Evolutionary conservation across 1,140 invertebrate genomes (phyloP), one percentile per base, ranked within the genome.

Genomic region (Drosophila bocqueti): DNA sequence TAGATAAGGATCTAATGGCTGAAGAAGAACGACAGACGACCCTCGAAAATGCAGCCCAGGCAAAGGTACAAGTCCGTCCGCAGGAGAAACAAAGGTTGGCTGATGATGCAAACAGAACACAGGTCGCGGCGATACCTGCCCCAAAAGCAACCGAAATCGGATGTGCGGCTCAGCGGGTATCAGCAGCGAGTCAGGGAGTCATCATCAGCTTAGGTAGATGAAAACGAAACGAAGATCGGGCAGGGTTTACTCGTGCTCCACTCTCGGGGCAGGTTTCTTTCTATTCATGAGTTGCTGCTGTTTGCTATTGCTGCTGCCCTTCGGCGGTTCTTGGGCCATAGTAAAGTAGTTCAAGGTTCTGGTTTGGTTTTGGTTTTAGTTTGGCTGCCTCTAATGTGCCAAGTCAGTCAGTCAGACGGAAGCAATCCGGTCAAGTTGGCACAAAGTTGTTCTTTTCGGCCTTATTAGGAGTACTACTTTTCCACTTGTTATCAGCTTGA

Each of bases 1-100:
- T 90, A 84, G 85, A 89, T 89, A 89, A 90, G 79, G 87, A 89
- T 89, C 84, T 78, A 81, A 76, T 76, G 78, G 67, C 76, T 61
- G 36, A 79, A 66, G 61, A 73, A 79, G 61, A 79, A 79, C n/a
- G n/a, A 71, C 58, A 60, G 47, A 31, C 54, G 47, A 31, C 54
- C 46, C 38, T 29, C 43, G 60, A 80, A 63, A 81, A 76, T 73
- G 60, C 62, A 55, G 47, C 11, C 31, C 42, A 36, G 58, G 50
- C 42, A 69, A 76, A 80, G 67, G 76, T 55, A 85, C 65, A 29
- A 69, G 34, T 59, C 40, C 24, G 26, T 29, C 26, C 65, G 24
- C 43, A 47, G 11, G 18, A 49, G 59, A 47, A 29, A 29, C 54
- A 57, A 57, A 60, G 71, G 49, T 75, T 18, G 24, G 8, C 16